Percentiles rank a stretch among this genome's conserved stretches.
Conservation (phyloP, 2,113 vertebrate genomes). For the Callopanchax toddi region DNA sequence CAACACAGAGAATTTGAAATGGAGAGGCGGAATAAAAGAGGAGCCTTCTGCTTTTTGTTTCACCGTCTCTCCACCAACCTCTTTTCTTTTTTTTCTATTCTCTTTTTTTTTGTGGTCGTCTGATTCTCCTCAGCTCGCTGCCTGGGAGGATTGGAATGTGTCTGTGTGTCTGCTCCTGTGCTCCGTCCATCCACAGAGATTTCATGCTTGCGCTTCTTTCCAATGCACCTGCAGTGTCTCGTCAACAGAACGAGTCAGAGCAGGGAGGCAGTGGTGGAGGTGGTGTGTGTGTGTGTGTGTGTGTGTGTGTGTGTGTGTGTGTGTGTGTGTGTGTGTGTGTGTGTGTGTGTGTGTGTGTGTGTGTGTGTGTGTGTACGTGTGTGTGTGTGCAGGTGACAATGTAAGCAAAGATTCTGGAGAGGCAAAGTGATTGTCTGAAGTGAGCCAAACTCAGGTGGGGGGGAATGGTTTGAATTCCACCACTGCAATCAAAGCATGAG, state of each 20-base stretch:
- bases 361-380: conserved; percentile 25
- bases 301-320: conserved; percentile 24
- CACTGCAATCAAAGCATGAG: conserved; percentile 34
- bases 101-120: conserved; percentile 8
- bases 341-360: conserved; percentile 22
- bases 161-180: conserved; percentile 32
- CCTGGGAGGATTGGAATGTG: conserved; percentile 64
- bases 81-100: conserved; percentile 10
- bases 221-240: conserved; percentile 73
- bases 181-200: conserved; percentile 62
- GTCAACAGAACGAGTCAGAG: conserved; percentile 49
- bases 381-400: conserved; percentile 54
- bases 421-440: conserved; percentile 40
- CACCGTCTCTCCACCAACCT: conserved; percentile 32
- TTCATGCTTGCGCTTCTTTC: conserved; percentile 67
- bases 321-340: conserved; percentile 22
- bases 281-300: conserved; percentile 11
- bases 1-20: conserved; percentile 69
- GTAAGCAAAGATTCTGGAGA: conserved; percentile 38
- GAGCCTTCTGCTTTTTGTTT: conserved; percentile 63
- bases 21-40: conserved; percentile 63
- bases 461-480: conserved; percentile 57
- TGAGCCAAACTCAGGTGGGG: conserved; percentile 51
- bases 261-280: conserved; percentile 39
- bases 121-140: conserved; percentile 36